phyloP scores from a whole-genome alignment of 1,140 invertebrate genomes.

The Orchesella cincta region DNA sequence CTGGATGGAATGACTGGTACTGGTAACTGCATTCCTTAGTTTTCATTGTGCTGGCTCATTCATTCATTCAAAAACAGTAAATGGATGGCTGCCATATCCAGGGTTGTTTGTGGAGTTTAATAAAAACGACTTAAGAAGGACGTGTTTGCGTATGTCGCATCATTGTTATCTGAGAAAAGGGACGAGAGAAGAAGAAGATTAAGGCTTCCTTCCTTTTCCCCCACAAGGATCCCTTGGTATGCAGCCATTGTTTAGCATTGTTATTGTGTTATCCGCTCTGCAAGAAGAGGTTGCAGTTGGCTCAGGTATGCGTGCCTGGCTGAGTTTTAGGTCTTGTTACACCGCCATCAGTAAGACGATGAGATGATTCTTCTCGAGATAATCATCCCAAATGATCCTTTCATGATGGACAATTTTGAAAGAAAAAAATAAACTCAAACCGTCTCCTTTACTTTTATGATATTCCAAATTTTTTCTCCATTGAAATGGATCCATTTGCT shows the following conservation, averaged over 20 bases:
- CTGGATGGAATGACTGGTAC: neutral
- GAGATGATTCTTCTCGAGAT: slow-evolving; percentile 10
- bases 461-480: too few species aligned
- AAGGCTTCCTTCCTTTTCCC: neutral
- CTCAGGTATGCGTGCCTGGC: too few species aligned
- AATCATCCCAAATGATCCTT: slow-evolving; percentile 4
- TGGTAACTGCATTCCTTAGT: slow-evolving; percentile 3
- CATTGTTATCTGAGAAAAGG: neutral
- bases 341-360: neutral
- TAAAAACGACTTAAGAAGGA: neutral
- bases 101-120: neutral
- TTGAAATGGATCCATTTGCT: too few species aligned
- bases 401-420: neutral
- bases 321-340: neutral
- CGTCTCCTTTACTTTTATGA: neutral
- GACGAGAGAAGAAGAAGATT: neutral
- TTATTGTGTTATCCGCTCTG: neutral
- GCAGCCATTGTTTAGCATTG: slow-evolving; percentile 4
- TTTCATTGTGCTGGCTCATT: slow-evolving; percentile 13
- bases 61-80: neutral
- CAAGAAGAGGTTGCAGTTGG: too few species aligned
- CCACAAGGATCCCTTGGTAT: neutral
- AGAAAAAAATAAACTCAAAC: neutral
- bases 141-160: slow-evolving; percentile 11
- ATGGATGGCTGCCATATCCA: neutral